phyloP scores from a whole-genome alignment of 2,797 vertebrate genomes.

The Moxostoma hubbsi region DNA sequence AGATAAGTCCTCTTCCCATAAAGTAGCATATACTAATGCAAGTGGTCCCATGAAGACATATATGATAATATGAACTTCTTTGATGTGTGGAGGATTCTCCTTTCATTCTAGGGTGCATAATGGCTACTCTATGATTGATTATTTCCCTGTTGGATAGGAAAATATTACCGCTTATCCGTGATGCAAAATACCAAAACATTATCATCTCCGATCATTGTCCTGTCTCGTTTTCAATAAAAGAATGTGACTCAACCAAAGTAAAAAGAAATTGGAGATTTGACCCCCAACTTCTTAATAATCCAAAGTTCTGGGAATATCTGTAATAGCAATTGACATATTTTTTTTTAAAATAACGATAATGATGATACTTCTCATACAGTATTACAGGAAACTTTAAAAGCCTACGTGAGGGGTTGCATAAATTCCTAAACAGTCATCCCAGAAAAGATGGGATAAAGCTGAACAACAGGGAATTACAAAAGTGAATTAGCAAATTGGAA shows the following conservation, averaged over 20 bases:
- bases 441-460: slow-evolving; percentile 1
- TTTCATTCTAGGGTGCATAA: slow-evolving; percentile 14
- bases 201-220: too few species aligned
- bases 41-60: too few species aligned
- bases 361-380: slow-evolving; percentile 7
- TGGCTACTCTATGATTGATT: not conserved
- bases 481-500: slow-evolving; percentile 1
- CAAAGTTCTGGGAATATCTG: not conserved
- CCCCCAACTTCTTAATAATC: not conserved
- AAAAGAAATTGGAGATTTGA: too few species aligned
- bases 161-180: too few species aligned
- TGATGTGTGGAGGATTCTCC: too few species aligned
- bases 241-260: too few species aligned
- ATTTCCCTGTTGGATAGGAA: too few species aligned
- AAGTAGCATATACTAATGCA: too few species aligned
- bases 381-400: slow-evolving; percentile 28
- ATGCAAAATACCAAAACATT: too few species aligned
- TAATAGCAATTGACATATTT: not conserved
- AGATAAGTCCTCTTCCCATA: too few species aligned
- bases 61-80: too few species aligned
- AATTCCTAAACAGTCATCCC: slow-evolving; percentile 35
- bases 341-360: slow-evolving; percentile 34
- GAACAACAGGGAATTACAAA: slow-evolving; percentile 12
- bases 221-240: too few species aligned
- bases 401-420: slow-evolving; percentile 27